Base-by-base conservation (phyloP, 1,140 invertebrate species). In the Plectrocnemia conspersa region DNA sequence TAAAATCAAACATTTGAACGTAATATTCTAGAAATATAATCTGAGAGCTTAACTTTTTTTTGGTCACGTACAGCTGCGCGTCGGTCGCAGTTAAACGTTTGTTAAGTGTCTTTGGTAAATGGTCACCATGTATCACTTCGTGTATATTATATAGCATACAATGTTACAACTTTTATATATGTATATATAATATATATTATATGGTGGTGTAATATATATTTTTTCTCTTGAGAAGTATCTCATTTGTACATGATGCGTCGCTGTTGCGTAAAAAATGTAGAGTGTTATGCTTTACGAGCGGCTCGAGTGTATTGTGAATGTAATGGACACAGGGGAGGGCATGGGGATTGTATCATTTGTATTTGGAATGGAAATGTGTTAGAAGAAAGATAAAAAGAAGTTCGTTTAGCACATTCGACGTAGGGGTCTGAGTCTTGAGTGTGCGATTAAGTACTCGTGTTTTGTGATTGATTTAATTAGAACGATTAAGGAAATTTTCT, bases 241-340 rank as follows among this genome's bases (percentile, higher is more conserved):
- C 52, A 54, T 54, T 54, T 54, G 52, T 54, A 54, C 52, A 36
- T 44, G 52, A 54, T 32, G 40, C 42, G 52, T 44, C 52, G 42
- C 35, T 54, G 52, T 54, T 54, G 52, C 52, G 41, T 54, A 54
- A 44, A 54, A 54, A 54, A 54, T 54, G 52, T 45, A 50, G 33
- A 36, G 47, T 38, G 47, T 50, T 50, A 50, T 38, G 47, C 16
- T 38, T 50, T 50, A 50, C 47, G 47, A 50, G 33, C 33, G 47
- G 47, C 47, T 35, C 47, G 32, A 38, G 33, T 50, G 33, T 38
- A 50, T 50, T 50, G 47, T 50, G 47, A 35, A 22, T 24, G 47
- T 50, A 50, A 50, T 50, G 47, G 47, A 50, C 47, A 50, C 47
- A 24, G 32, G 27, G 16, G 23, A 32, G 5, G 10, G 38, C 15